phyloP scores from a whole-genome alignment of 2,797 vertebrate genomes.

The Loriculus beryllinus region DNA sequence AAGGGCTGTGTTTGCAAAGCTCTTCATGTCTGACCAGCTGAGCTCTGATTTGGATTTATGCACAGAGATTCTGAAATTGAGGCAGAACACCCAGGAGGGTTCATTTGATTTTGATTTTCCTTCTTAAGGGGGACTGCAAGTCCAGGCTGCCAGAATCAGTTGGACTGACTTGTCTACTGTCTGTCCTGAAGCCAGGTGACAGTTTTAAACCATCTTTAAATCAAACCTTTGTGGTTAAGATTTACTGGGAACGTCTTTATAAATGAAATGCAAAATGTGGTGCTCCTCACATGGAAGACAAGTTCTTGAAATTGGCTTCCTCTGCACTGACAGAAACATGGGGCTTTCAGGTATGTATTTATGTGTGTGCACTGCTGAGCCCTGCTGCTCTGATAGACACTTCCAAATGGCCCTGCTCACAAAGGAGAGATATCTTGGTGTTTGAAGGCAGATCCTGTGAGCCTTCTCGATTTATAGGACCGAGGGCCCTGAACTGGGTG shows the following conservation, averaged over 20 bases:
- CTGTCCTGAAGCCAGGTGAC: constrained; percentile 8
- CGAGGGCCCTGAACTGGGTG: not conserved
- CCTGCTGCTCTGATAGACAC: not conserved
- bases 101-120: not conserved
- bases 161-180: not conserved
- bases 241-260: not conserved
- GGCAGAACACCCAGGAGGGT: not conserved
- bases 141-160: not conserved
- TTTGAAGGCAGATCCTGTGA: not conserved
- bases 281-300: not conserved
- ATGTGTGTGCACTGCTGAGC: not conserved
- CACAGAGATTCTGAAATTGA: not conserved
- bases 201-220: constrained; percentile 31
- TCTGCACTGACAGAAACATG: not conserved
- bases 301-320: not conserved
- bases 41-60: not conserved
- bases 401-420: not conserved
- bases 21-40: not conserved
- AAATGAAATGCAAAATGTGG: constrained; percentile 28
- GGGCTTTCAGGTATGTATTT: not conserved
- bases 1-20: not conserved
- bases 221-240: not conserved
- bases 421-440: not conserved
- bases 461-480: not conserved
- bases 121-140: not conserved